Evolutionary conservation across 2,888 invertebrate genomes (phyloP).

Genomic region (Eudasyphora cyanicolor): DNA sequence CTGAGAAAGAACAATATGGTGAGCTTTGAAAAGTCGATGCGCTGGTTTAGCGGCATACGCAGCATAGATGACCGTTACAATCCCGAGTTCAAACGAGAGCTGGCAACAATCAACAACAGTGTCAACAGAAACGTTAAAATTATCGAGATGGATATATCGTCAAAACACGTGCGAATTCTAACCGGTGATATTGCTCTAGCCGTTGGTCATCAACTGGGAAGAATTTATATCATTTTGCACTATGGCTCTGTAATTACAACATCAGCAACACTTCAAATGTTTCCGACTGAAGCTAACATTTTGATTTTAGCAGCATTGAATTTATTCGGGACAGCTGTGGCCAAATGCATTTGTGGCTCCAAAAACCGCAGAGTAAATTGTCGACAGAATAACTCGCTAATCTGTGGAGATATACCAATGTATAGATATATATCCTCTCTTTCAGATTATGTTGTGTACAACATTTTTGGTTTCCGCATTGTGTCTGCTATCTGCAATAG

Average conservation of each 20-base stretch:
- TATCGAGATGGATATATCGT: slow-evolving; percentile 31
- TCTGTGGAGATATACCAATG: background rate
- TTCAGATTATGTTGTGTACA: slow-evolving; percentile 70
- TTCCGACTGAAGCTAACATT: slow-evolving; percentile 67
- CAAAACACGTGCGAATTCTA: slow-evolving; percentile 25
- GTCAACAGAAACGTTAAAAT: slow-evolving; percentile 65
- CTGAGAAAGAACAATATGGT: slow-evolving; percentile 69
- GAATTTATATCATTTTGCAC: slow-evolving; percentile 74
- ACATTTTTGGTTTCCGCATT: slow-evolving; percentile 71
- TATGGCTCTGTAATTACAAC: slow-evolving; percentile 72
- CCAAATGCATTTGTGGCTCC: slow-evolving; percentile 68
- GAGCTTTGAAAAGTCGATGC: slow-evolving; percentile 74
- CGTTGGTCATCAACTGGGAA: slow-evolving; percentile 73
- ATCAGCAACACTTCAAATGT: slow-evolving; percentile 53
- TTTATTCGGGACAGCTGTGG: slow-evolving; percentile 70
- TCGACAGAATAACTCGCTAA: background rate
- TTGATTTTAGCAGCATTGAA: slow-evolving; percentile 71
- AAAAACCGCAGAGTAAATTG: slow-evolving; percentile 72
- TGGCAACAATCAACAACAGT: slow-evolving; percentile 61
- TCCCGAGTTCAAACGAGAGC: slow-evolving; percentile 71
- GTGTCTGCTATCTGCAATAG: slow-evolving; percentile 67
- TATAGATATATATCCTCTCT: background rate
- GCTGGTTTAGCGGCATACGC: slow-evolving; percentile 77
- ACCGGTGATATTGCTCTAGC: slow-evolving; percentile 71
- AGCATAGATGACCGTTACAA: slow-evolving; percentile 72